Evolutionary conservation across 2,888 invertebrate species (phyloP).

Genomic region (Rotaria socialis): DNA sequence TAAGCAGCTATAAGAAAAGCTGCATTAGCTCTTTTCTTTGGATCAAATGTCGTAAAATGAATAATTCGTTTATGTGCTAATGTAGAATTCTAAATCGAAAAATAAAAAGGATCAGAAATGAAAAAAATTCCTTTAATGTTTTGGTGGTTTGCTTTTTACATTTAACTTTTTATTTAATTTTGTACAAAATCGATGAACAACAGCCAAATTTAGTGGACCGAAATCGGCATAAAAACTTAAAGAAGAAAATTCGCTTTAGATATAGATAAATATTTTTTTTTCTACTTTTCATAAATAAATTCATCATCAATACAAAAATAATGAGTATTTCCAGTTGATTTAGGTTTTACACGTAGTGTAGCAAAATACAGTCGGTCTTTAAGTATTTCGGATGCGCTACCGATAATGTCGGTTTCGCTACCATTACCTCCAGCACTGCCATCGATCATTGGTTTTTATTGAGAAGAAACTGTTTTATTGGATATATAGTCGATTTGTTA

Average conservation of each 20-base stretch:
- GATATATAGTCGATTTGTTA: neutral
- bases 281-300: conserved; percentile 76
- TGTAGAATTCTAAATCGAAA: conserved; percentile 49
- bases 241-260: neutral
- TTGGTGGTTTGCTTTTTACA: conserved; percentile 53
- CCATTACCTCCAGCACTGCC: neutral
- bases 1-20: conserved; percentile 89
- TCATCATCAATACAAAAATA: conserved; percentile 85
- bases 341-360: conserved; percentile 73
- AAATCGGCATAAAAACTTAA: conserved; percentile 75
- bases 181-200: conserved; percentile 83
- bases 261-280: conserved; percentile 47
- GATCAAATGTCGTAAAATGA: conserved; percentile 80
- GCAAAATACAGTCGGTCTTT: conserved; percentile 86
- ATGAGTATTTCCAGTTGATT: conserved; percentile 74
- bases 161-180: conserved; percentile 74
- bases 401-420: conserved; percentile 56
- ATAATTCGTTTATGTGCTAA: conserved; percentile 77
- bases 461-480: neutral
- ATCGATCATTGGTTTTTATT: neutral
- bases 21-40: conserved; percentile 82
- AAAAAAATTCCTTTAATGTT: no score
- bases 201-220: conserved; percentile 89
- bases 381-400: conserved; percentile 59
- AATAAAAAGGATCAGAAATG: no score